These are phyloP conservation scores for Calameuta idolon DNA, from an alignment of 2,888 invertebrate species.

Conservation along the genomic window DNA sequence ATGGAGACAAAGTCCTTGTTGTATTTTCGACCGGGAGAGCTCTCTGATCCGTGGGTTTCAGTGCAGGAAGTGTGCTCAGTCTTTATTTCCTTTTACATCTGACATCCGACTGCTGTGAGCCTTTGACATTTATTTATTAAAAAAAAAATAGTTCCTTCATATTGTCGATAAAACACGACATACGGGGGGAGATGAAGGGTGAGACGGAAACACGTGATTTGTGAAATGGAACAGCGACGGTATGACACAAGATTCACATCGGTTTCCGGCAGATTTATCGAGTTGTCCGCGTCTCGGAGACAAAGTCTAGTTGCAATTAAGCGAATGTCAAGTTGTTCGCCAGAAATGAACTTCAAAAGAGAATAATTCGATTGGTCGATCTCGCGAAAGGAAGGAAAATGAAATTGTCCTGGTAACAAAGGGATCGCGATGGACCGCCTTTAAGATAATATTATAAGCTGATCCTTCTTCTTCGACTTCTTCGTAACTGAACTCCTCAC, in stretches of 20 bases:
- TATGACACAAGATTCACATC: too few relatives aligned
- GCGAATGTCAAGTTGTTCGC: conserved; percentile 42
- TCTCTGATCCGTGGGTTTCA: too few relatives aligned
- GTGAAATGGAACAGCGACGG: too few relatives aligned
- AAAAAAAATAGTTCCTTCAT: not conserved
- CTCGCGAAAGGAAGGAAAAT: conserved; percentile 29
- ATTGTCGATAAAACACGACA: conserved; percentile 19
- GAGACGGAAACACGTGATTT: too few relatives aligned
- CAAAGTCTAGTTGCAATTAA: conserved; percentile 41
- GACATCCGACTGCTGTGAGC: too few relatives aligned
- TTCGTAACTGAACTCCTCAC: too few relatives aligned
- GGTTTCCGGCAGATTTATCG: conserved; percentile 26
- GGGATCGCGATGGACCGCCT: conserved; percentile 12
- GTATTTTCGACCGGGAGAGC: too few relatives aligned
- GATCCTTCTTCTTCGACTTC: conserved; percentile 34
- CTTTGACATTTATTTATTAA: too few relatives aligned
- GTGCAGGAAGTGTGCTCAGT: too few relatives aligned
- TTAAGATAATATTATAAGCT: conserved; percentile 39
- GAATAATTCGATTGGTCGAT: conserved; percentile 43
- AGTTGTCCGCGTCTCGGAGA: conserved; percentile 24
- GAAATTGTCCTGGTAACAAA: conserved; percentile 34
- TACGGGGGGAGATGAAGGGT: not conserved
- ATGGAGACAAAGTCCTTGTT: too few relatives aligned
- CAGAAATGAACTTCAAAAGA: conserved; percentile 49
- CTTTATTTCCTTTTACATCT: too few relatives aligned